A percentile compares a stretch with the other conserved stretches of the same genome.
phyloP scores from a whole-genome alignment of 2,888 invertebrate species.

The Aproaerema taeniolella region DNA sequence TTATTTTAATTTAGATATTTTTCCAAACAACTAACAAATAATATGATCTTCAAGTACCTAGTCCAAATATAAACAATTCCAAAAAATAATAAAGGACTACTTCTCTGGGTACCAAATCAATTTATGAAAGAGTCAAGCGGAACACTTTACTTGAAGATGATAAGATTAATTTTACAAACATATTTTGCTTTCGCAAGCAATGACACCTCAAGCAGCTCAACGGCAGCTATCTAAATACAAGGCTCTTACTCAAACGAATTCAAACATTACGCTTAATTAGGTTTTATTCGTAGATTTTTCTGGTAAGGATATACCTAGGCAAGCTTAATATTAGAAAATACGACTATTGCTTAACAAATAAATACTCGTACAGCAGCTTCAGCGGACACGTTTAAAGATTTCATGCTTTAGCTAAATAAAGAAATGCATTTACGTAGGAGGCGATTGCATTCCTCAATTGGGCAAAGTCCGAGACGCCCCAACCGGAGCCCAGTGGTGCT shows the following conservation, averaged over 20 bases:
- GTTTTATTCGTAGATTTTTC: too few species aligned
- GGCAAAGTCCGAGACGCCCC: constrained; percentile 61
- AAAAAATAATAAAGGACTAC: too few species aligned
- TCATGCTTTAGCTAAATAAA: constrained; percentile 58
- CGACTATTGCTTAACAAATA: neutral
- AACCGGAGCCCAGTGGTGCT: constrained; percentile 64
- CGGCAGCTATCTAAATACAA: neutral
- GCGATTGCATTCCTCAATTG: constrained; percentile 67
- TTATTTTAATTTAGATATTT: too few species aligned
- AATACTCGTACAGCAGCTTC: constrained; percentile 9
- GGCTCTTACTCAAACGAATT: neutral
- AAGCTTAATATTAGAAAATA: neutral
- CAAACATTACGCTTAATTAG: too few species aligned
- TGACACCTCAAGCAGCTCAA: neutral
- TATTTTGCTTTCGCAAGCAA: constrained; percentile 3
- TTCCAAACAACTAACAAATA: too few species aligned
- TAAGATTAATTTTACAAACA: neutral
- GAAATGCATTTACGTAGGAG: constrained; percentile 65
- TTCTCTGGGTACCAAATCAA: too few species aligned
- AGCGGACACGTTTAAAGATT: constrained; percentile 9
- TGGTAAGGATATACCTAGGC: neutral
- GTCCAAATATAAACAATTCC: too few species aligned
- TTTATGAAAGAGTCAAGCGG: too few species aligned
- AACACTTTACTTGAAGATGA: constrained; percentile 1
- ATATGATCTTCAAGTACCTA: too few species aligned